These are phyloP conservation scores for Caenorhabditis imperialis DNA, from an alignment of 2,888 invertebrate species.

Conservation along the genomic window DNA sequence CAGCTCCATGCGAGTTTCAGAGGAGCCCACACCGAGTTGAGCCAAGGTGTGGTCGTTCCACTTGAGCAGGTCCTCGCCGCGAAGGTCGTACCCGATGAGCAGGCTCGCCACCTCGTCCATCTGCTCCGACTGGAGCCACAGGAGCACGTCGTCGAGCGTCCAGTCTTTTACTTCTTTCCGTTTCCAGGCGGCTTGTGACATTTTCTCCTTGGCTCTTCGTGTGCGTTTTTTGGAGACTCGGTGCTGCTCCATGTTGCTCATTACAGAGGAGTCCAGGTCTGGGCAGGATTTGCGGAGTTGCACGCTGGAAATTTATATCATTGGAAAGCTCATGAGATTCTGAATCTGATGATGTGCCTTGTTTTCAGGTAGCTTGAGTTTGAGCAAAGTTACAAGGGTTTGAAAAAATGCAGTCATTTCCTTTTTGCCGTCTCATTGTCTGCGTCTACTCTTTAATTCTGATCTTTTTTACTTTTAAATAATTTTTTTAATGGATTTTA, in stretches of 20 bases:
- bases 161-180: slow-evolving; percentile 59
- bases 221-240: slow-evolving; percentile 52
- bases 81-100: slow-evolving; percentile 67
- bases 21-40: slow-evolving; percentile 56
- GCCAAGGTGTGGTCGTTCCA: slow-evolving; percentile 64
- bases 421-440: no score
- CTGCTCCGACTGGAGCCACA: slow-evolving; percentile 66
- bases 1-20: slow-evolving; percentile 42
- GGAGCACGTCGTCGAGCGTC: slow-evolving; percentile 66
- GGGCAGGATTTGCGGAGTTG: slow-evolving; percentile 66
- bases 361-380: no score
- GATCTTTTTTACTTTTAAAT: no score
- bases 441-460: no score
- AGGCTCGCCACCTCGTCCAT: slow-evolving; percentile 68
- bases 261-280: slow-evolving; percentile 52
- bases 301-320: no score
- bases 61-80: slow-evolving; percentile 62
- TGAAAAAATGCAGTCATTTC: no score
- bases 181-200: slow-evolving; percentile 56
- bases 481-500: no score
- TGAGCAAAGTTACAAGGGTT: no score
- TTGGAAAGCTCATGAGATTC: not conserved
- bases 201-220: slow-evolving; percentile 60
- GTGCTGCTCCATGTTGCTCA: slow-evolving; percentile 48
- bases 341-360: not conserved